Base-by-base conservation (phyloP, 2,888 invertebrate genomes). In the Himalopsyche japonica region DNA sequence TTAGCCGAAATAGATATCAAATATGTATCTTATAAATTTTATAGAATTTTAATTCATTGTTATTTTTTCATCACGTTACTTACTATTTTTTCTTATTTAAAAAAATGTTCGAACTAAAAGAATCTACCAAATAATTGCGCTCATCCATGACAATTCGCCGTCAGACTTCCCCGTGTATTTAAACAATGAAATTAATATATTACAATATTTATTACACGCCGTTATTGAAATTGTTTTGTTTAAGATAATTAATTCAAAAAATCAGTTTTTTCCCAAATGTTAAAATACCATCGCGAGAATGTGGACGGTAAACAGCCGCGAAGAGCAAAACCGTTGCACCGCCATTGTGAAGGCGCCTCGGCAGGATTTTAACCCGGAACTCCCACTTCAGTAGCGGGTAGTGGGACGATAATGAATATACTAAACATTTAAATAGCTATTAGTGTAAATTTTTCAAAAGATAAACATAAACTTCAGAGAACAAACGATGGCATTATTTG, bases 331-430 rank as follows among this genome's bases (percentile, higher is more conserved):
- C 70, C 70, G 70, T 70, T 70, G 24, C 27, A 70, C 20, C 15
- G 70, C 70, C 2, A 70, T 70, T 70, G 27, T 70, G 15, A 70
- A 70, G 24, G 70, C 70, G 57, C 82, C 49, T 37, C 20, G 47
- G 78, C 79, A 76, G 83, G 83, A 80, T 76, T 76, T 83, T 76
- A 83, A 83, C 80, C 83, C 83, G 83, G 83, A 83, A 80, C 83
- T 83, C 37, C 48, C 37, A 70, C 70, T 70, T 70, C 70, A 70
- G 70, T 70, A 70, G 70, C 70, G 70, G 20, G 27, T 30, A 27
- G 70, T 70, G 70, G 70, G 70, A 12, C 27, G 70, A 70, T 70
- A 70, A 70, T 70, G 20, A 70, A 70, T 27, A 70, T 70, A 70
- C 4, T 12, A 70, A 20, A 70, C 27, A 70, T 70, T 70, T 15